Percentiles rank a stretch among this genome's conserved stretches.
phyloP scores from a whole-genome alignment of 2,113 vertebrate species.

The Philantomba maxwellii region DNA sequence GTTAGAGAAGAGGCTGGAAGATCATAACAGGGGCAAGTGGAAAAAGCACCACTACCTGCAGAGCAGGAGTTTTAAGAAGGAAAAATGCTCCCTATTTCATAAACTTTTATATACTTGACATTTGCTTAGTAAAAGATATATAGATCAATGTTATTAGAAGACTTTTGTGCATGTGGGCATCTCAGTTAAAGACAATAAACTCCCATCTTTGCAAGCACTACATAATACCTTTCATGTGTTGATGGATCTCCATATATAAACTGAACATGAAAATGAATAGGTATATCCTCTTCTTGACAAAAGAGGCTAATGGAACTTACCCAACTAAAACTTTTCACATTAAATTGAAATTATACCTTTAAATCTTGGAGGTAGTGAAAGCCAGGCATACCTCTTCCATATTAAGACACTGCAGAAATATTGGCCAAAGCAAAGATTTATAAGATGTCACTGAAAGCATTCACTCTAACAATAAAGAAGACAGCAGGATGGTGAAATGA shows the following conservation, averaged over 20 bases:
- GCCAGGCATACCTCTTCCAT: conserved; percentile 8
- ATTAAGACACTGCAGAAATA: conserved; percentile 57
- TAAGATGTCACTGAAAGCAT: conserved; percentile 44
- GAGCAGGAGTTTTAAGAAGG: not conserved
- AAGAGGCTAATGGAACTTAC: conserved; percentile 54
- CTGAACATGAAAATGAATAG: conserved; percentile 66
- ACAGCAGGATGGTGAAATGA: conserved; percentile 26
- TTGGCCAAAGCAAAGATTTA: conserved; percentile 54
- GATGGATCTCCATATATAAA: conserved; percentile 59
- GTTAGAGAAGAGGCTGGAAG: not conserved
- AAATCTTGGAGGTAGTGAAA: conserved; percentile 45
- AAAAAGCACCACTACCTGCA: not conserved
- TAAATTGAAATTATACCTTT: conserved; percentile 55
- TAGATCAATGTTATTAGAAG: conserved; percentile 47
- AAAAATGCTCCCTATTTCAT: not conserved
- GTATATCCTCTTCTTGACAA: conserved; percentile 58
- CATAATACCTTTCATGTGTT: conserved; percentile 11
- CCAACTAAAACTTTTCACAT: conserved; percentile 50
- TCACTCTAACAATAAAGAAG: conserved; percentile 47
- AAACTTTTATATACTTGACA: conserved; percentile 28
- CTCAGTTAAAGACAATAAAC: conserved; percentile 42
- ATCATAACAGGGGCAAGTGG: not conserved
- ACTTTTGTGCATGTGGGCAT: conserved; percentile 14
- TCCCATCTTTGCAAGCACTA: conserved; percentile 42
- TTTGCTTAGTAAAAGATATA: conserved; percentile 42